Percentiles rank a stretch among this genome's conserved stretches.
Conservation (phyloP, 1,140 invertebrate genomes). For the Grapholita molesta region DNA sequence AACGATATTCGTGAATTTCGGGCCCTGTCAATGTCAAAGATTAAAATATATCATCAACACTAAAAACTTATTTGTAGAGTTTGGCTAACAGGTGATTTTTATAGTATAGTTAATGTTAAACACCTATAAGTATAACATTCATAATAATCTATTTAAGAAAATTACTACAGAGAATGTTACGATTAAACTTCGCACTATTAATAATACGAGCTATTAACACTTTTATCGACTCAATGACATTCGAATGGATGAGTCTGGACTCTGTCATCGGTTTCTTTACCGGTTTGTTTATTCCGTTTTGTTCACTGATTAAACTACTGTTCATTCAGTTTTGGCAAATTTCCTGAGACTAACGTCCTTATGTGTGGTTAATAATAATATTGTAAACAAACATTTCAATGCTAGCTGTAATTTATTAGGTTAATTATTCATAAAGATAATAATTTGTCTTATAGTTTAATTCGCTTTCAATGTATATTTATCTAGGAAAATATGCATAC, state of each 20-base stretch:
- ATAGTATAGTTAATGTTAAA: no score
- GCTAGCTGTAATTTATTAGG: not conserved
- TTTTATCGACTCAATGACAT: not conserved
- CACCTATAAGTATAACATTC: no score
- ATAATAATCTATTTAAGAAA: no score
- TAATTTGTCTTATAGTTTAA: not conserved
- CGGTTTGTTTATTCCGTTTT: not conserved
- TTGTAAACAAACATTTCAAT: not conserved
- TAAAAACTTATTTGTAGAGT: no score
- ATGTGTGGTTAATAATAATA: not conserved
- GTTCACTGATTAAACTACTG: not conserved
- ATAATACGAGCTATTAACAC: not conserved
- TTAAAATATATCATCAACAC: no score
- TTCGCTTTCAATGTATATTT: not conserved
- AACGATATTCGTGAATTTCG: no score
- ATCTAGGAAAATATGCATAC: not conserved
- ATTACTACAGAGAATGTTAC: no score
- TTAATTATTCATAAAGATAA: not conserved
- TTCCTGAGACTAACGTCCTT: not conserved
- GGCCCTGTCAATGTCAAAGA: no score
- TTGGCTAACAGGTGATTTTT: no score
- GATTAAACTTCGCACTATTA: no score
- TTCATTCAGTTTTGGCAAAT: not conserved
- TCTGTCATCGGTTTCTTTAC: not conserved
- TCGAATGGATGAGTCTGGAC: not conserved